Base-by-base conservation (phyloP, 2,888 invertebrate species). In the Chalcosyrphus nemorum region DNA sequence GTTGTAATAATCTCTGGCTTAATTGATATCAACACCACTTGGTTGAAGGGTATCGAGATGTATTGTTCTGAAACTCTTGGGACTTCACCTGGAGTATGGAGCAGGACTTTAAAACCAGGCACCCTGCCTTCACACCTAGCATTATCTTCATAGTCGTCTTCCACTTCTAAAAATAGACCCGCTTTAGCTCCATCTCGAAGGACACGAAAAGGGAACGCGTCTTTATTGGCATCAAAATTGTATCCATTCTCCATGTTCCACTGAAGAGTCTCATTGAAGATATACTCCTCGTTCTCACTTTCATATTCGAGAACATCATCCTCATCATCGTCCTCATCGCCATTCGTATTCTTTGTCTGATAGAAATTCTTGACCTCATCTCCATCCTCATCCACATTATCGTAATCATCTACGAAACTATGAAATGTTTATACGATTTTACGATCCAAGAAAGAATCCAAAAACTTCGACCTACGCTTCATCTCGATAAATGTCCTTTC, bases 1-100 rank as follows among this genome's bases (percentile, higher is more conserved):
- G 95, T 95, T 2, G 95, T 95, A 92, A 95, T 95, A 93, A 95
- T 95, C 89, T 95, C 95, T 0, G 95, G 95, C 89, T 94, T 94
- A 9, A 95, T 94, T 0, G 94, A 94, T 0, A 95, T 94, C 0
- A 95, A 93, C 0, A 95, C 93, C 90, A 95, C 95, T 88, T 95
- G 95, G 71, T 94, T 93, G 72, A 95, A 90, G 7, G 95, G 95
- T 7, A 94, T 93, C 66, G 95, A 92, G 89, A 95, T 95, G 88
- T 94, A 95, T 89, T 95, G 95, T 85, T 94, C 94, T 0, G 94
- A 88, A 2, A 91, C 89, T 68, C 89, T 90, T 0, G 91, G 88
- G 27, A 91, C 89, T 68, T 91, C 91, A 0, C 91, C 91, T 0
- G 91, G 91, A 0, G 91, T 91, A 66, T 89, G 90, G 29, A 91